These are phyloP conservation scores for Cygnus atratus DNA, from an alignment of 2,113 vertebrate species.

Conservation along the genomic window DNA sequence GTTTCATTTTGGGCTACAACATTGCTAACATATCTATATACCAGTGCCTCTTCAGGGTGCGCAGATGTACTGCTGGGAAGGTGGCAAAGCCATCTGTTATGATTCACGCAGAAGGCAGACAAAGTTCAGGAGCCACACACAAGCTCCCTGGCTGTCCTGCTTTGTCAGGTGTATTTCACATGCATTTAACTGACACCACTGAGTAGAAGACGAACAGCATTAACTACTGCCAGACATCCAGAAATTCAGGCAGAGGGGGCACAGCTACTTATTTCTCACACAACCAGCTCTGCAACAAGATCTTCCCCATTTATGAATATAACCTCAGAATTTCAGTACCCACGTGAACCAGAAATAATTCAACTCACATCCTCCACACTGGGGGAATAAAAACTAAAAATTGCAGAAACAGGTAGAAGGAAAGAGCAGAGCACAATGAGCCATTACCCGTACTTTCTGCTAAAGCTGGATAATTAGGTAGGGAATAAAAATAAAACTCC, in stretches of 20 bases:
- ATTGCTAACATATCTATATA: neutral
- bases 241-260: neutral
- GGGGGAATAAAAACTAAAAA: neutral
- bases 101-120: neutral
- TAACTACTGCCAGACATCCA: neutral
- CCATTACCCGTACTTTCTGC: neutral
- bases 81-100: neutral
- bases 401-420: neutral
- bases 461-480: neutral
- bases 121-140: neutral
- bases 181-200: neutral
- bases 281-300: neutral
- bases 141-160: neutral
- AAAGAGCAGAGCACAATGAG: neutral
- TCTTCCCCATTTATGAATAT: neutral
- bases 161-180: neutral
- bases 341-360: neutral
- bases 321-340: neutral
- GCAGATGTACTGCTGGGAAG: fast-evolving
- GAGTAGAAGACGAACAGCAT: neutral
- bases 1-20: neutral
- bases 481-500: neutral
- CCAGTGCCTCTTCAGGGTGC: neutral
- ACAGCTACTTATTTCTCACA: neutral
- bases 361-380: neutral